Evolutionary conservation across 2,797 vertebrate genomes (phyloP).

Genomic region (Tiaroga cobitis): DNA sequence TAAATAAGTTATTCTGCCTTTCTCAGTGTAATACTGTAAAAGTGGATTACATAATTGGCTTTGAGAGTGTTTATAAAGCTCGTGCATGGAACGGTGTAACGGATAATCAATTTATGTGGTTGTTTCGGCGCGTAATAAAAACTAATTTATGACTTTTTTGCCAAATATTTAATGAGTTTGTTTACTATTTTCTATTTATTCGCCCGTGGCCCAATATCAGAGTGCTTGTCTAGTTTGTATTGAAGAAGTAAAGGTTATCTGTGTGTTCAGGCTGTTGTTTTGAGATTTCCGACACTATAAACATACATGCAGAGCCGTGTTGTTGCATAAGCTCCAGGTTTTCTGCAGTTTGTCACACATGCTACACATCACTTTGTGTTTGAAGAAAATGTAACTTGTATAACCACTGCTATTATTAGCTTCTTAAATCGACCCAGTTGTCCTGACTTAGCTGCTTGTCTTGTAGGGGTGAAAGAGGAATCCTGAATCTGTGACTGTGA

Average conservation of each 20-base stretch:
- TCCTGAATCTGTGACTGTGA: background rate
- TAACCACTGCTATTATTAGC: background rate
- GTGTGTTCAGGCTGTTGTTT: background rate
- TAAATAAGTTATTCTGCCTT: background rate
- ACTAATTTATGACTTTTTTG: background rate
- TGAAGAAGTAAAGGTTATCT: background rate
- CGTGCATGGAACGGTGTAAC: background rate
- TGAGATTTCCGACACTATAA: background rate
- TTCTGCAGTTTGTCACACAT: background rate
- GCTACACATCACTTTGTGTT: background rate
- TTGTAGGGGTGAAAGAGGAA: background rate
- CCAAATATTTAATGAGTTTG: background rate
- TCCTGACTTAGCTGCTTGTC: background rate
- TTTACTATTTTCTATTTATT: background rate
- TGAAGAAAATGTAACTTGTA: background rate
- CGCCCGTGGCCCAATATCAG: background rate
- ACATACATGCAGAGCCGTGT: constrained; percentile 2
- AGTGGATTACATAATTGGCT: constrained; percentile 41
- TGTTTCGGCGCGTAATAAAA: background rate
- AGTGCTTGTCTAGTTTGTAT: background rate
- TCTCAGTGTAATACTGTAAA: constrained; percentile 15
- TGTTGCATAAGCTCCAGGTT: background rate
- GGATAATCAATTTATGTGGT: background rate
- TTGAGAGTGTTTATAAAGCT: constrained; percentile 26
- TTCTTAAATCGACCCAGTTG: background rate